Evolutionary conservation across 2,797 vertebrate genomes (phyloP).

Genomic region (Silurus lanzhouensis): DNA sequence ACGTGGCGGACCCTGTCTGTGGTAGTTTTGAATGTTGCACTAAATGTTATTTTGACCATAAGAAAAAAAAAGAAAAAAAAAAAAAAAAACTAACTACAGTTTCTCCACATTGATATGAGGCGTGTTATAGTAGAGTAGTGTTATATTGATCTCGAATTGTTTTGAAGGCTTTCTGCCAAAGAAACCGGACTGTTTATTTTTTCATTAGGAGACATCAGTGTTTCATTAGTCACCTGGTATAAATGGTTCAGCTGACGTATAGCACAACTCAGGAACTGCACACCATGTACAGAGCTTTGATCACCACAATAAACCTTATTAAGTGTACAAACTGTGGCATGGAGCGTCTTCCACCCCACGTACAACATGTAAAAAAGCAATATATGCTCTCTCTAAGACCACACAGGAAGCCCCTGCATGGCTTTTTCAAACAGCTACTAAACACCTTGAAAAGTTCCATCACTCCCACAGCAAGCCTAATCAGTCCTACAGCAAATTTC

Average conservation of each 20-base stretch:
- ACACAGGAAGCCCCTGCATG: not conserved
- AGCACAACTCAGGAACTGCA: slow-evolving; percentile 17
- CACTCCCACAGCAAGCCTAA: not conserved
- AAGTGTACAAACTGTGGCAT: too few species aligned
- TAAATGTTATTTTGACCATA: not conserved
- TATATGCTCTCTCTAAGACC: not conserved
- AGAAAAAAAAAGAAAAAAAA: not conserved
- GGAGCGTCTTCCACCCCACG: not conserved
- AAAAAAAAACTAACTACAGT: not conserved
- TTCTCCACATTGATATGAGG: not conserved
- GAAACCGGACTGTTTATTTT: not conserved
- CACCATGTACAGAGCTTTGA: not conserved
- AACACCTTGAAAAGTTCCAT: not conserved
- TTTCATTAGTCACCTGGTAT: not conserved
- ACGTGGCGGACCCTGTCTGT: not conserved
- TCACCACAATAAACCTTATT: slow-evolving; percentile 12
- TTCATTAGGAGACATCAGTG: not conserved
- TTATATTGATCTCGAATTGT: not conserved
- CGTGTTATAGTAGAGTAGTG: not conserved
- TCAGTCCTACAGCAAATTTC: not conserved
- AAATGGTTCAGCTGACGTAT: not conserved
- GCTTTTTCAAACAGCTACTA: not conserved
- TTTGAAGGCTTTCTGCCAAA: slow-evolving; percentile 4
- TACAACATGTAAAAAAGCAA: not conserved
- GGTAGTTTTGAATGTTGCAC: not conserved